These are phyloP conservation scores for Exocentrus adspersus DNA, from an alignment of 2,888 invertebrate species.

Conservation along the genomic window DNA sequence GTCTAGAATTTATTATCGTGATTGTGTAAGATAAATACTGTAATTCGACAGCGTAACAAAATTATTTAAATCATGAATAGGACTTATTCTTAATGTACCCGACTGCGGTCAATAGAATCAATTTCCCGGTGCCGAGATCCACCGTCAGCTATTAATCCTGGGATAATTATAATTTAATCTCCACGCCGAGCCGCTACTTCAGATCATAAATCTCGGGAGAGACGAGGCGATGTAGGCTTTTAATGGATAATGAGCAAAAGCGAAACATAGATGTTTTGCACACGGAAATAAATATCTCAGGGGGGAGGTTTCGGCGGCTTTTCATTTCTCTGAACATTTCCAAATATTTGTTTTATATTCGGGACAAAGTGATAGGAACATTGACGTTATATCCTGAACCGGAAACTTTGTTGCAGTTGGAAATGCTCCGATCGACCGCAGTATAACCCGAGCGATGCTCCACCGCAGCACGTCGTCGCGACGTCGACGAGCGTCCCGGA, in stretches of 20 bases:
- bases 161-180: background rate
- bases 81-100: no score
- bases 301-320: no score
- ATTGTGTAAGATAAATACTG: no score
- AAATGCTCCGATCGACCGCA: background rate
- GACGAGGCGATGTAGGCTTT: background rate
- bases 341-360: no score
- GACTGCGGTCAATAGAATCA: background rate
- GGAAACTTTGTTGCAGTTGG: slow-evolving; percentile 4
- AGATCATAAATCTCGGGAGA: background rate
- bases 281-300: background rate
- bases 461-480: slow-evolving; percentile 73
- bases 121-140: background rate
- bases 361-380: no score
- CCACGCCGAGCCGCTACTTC: background rate
- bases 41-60: no score
- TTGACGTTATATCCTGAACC: background rate
- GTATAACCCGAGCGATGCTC: slow-evolving; percentile 65
- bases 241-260: background rate
- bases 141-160: background rate
- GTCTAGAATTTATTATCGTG: no score
- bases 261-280: background rate
- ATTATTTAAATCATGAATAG: no score
- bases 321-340: background rate
- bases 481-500: slow-evolving; percentile 73